These are phyloP conservation scores for Elgaria multicarinata DNA, from an alignment of 2,113 vertebrate genomes.

Conservation along the genomic window DNA sequence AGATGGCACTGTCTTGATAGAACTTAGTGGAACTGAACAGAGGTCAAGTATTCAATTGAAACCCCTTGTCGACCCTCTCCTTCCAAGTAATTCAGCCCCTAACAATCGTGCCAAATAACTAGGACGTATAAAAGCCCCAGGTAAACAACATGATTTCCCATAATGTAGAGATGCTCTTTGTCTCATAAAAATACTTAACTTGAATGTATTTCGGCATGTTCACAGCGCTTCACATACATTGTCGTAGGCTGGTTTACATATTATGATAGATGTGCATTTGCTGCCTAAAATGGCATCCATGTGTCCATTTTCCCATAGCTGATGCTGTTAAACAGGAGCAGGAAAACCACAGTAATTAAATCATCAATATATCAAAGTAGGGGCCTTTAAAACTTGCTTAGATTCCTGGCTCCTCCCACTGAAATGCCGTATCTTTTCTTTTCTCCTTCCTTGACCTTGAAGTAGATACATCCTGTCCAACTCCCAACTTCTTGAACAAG, in stretches of 20 bases:
- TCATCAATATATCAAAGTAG: no score
- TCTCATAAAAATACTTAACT: background rate
- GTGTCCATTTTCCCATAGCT: background rate
- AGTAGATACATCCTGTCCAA: background rate
- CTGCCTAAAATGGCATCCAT: no score
- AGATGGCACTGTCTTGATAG: no score
- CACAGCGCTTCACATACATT: background rate
- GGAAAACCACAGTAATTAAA: no score
- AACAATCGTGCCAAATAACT: no score
- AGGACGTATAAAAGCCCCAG: no score
- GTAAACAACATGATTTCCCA: no score
- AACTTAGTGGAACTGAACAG: no score
- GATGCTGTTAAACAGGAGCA: background rate
- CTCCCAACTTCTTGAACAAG: background rate
- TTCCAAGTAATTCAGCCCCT: no score
- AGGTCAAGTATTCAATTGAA: no score
- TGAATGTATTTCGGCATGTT: background rate
- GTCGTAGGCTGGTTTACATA: background rate
- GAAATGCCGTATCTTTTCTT: background rate
- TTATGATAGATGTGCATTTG: background rate
- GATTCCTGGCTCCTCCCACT: background rate
- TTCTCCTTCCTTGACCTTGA: background rate
- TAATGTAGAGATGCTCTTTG: no score
- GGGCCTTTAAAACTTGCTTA: background rate
- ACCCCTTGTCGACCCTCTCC: no score